Percentiles rank a stretch among this genome's conserved stretches.
Conservation (phyloP, 2,888 invertebrate species). For the Baccha elongata region DNA sequence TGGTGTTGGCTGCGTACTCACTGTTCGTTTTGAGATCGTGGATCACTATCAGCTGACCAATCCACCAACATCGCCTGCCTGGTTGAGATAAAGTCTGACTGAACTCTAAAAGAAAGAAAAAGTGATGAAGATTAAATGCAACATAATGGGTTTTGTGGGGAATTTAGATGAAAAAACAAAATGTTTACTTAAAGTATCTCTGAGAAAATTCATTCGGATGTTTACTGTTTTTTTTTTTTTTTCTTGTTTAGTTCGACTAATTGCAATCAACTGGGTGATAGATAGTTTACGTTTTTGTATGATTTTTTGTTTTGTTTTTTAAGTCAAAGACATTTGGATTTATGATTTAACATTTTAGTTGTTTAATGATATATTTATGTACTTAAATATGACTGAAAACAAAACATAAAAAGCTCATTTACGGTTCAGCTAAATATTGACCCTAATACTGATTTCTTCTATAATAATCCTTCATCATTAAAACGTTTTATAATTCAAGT, state of each 20-base stretch:
- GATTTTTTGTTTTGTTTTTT: neutral
- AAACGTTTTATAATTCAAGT: no score
- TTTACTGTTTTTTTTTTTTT: constrained; percentile 39
- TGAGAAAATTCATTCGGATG: constrained; percentile 48
- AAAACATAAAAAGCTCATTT: no score
- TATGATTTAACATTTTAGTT: no score
- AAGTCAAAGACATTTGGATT: neutral
- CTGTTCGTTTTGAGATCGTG: constrained; percentile 42
- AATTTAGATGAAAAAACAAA: constrained; percentile 30
- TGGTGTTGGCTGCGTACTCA: neutral
- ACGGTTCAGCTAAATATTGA: no score
- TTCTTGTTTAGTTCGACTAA: constrained; percentile 37
- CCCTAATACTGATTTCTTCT: no score
- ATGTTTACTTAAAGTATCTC: constrained; percentile 47
- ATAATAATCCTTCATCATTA: no score
- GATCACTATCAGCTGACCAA: constrained; percentile 69
- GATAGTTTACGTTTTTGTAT: neutral
- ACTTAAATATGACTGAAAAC: no score
- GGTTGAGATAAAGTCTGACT: constrained; percentile 58
- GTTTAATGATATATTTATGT: no score
- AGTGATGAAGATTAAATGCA: constrained; percentile 72
- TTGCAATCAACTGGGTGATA: constrained; percentile 34
- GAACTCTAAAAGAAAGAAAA: constrained; percentile 60
- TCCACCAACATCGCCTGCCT: constrained; percentile 44
- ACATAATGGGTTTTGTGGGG: constrained; percentile 62